Percentiles rank a stretch among this genome's conserved stretches.
Conservation (phyloP, 2,797 vertebrate genomes). For the Mus spretus region DNA sequence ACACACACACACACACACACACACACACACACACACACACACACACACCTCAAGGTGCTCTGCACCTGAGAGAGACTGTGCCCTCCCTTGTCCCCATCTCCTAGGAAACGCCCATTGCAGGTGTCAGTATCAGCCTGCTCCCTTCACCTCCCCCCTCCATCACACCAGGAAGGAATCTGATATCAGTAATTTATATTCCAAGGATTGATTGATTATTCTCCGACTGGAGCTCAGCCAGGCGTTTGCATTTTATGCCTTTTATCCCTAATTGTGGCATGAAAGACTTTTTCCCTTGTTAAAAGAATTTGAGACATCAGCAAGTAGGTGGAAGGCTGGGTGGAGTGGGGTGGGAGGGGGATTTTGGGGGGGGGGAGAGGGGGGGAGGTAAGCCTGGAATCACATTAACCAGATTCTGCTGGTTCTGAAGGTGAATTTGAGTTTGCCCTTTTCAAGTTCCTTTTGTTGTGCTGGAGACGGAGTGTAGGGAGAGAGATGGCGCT, state of each 20-base stretch:
- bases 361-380: not conserved
- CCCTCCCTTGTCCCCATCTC: constrained; percentile 42
- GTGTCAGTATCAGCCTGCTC: constrained; percentile 40
- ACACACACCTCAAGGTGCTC: constrained; percentile 6
- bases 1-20: not conserved
- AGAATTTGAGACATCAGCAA: constrained; percentile 81
- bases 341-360: not conserved
- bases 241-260: constrained; percentile 83
- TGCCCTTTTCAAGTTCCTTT: constrained; percentile 61
- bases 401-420: constrained; percentile 64
- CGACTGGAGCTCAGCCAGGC: constrained; percentile 78
- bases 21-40: not conserved
- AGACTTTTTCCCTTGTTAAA: constrained; percentile 82
- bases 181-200: constrained; percentile 83
- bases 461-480: constrained; percentile 9
- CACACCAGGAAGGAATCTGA: constrained; percentile 74
- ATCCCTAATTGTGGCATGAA: constrained; percentile 83
- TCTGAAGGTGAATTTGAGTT: constrained; percentile 67
- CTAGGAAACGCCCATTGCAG: constrained; percentile 63
- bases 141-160: constrained; percentile 56
- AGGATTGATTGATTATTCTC: constrained; percentile 82
- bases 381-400: constrained; percentile 56
- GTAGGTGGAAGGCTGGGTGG: constrained; percentile 63
- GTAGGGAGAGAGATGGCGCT: not conserved
- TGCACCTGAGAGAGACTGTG: not conserved